These are phyloP conservation scores for Plestiodon gilberti DNA, from an alignment of 2,113 vertebrate species.

Conservation along the genomic window DNA sequence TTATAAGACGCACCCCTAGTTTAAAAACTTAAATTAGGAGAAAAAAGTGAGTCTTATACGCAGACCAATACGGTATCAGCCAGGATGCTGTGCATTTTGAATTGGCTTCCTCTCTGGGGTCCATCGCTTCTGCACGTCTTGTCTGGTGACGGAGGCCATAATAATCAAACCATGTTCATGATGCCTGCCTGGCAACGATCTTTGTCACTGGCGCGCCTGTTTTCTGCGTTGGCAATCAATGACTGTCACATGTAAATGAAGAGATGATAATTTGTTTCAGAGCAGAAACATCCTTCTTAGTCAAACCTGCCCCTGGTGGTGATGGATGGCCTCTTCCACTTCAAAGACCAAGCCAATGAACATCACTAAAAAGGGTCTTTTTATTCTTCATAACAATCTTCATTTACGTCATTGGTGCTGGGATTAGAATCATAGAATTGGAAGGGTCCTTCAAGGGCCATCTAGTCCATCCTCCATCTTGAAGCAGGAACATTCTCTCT, in stretches of 20 bases:
- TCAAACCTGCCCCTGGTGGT: neutral
- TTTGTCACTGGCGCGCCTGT: neutral
- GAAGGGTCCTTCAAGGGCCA: too few relatives aligned
- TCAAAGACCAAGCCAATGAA: accelerated
- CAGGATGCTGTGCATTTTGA: neutral
- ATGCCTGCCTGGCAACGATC: neutral
- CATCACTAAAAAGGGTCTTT: accelerated
- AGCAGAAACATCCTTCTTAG: accelerated
- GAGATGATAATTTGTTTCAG: neutral
- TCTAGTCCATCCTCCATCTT: too few relatives aligned
- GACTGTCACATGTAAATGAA: accelerated
- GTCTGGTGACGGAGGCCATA: conserved; percentile 29
- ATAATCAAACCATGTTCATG: neutral
- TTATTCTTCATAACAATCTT: neutral
- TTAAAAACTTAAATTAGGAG: too few relatives aligned
- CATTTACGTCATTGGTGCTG: neutral
- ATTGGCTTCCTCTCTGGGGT: neutral
- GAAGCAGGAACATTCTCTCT: too few relatives aligned
- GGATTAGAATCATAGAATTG: neutral
- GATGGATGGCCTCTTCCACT: neutral
- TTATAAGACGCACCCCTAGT: too few relatives aligned
- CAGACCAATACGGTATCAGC: too few relatives aligned
- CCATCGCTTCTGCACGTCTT: too few relatives aligned
- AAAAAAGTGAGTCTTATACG: too few relatives aligned
- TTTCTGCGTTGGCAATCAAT: neutral